Percentiles rank a stretch among this genome's conserved stretches.
phyloP scores from a whole-genome alignment of 2,113 vertebrate genomes.

The Misgurnus anguillicaudatus region DNA sequence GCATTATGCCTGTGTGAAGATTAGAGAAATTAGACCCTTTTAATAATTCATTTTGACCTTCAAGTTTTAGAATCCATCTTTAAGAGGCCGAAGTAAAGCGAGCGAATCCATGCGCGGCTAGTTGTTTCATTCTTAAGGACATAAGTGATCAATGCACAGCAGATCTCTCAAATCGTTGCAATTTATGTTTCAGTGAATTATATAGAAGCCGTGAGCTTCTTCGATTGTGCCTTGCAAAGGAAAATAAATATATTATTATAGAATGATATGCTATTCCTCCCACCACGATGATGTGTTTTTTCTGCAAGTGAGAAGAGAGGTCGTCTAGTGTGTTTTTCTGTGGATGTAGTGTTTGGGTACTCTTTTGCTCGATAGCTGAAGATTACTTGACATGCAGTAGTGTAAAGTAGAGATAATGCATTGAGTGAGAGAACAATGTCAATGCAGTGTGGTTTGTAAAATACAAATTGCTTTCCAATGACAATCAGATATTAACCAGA shows the following conservation, averaged over 20 bases:
- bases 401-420: slow-evolving; percentile 53
- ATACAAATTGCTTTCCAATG: slow-evolving; percentile 54
- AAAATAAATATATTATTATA: slow-evolving; percentile 57
- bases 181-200: slow-evolving; percentile 42
- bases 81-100: neutral
- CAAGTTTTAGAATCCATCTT: slow-evolving; percentile 26
- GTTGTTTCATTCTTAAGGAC: neutral
- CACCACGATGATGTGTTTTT: slow-evolving; percentile 64
- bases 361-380: slow-evolving; percentile 43
- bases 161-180: slow-evolving; percentile 29
- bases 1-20: slow-evolving; percentile 22
- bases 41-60: slow-evolving; percentile 39
- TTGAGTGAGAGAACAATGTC: slow-evolving; percentile 46
- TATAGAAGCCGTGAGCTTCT: slow-evolving; percentile 45
- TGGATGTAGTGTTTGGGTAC: slow-evolving; percentile 48
- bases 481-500: slow-evolving; percentile 59
- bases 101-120: slow-evolving; percentile 4
- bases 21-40: slow-evolving; percentile 30
- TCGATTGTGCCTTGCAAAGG: slow-evolving; percentile 47
- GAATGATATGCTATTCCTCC: slow-evolving; percentile 62
- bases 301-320: slow-evolving; percentile 55
- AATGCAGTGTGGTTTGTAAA: too few relatives aligned
- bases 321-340: slow-evolving; percentile 55
- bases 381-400: slow-evolving; percentile 64
- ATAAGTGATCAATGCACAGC: neutral